phyloP scores from a whole-genome alignment of 2,113 vertebrate genomes.

The Planiliza haematocheilus region DNA sequence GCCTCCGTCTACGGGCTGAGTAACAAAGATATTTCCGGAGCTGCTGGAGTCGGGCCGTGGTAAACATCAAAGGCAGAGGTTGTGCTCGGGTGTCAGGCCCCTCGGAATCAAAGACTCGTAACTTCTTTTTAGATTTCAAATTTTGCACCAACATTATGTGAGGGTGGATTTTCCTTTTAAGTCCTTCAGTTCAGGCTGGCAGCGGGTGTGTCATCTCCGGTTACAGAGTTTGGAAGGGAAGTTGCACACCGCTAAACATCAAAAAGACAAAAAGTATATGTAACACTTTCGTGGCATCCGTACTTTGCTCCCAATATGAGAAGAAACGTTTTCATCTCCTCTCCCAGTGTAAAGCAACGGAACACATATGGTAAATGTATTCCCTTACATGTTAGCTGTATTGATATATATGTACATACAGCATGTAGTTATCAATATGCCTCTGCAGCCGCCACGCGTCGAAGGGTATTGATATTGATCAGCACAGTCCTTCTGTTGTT shows the following conservation, averaged over 20 bases:
- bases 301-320: neutral
- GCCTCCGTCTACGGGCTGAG: neutral
- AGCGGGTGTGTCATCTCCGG: conserved; percentile 48
- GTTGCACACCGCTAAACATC: conserved; percentile 28
- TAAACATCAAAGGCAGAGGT: conserved; percentile 60
- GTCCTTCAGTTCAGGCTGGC: conserved; percentile 39
- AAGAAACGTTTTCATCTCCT: too few relatives aligned
- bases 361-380: too few relatives aligned
- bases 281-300: conserved; percentile 20
- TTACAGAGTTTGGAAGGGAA: conserved; percentile 29
- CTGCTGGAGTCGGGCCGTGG: conserved; percentile 16
- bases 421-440: too few relatives aligned
- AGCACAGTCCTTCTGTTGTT: neutral
- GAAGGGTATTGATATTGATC: neutral
- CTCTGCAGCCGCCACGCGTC: too few relatives aligned
- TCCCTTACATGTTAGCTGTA: too few relatives aligned
- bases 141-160: conserved; percentile 34
- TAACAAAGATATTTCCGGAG: conserved; percentile 14
- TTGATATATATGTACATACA: too few relatives aligned
- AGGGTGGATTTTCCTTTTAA: conserved; percentile 57
- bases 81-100: conserved; percentile 35
- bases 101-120: conserved; percentile 42
- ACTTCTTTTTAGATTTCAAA: conserved; percentile 55
- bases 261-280: conserved; percentile 41
- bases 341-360: too few relatives aligned